These are phyloP conservation scores for Drosophila funebris DNA, from an alignment of 1,140 invertebrate species.

Conservation along the genomic window DNA sequence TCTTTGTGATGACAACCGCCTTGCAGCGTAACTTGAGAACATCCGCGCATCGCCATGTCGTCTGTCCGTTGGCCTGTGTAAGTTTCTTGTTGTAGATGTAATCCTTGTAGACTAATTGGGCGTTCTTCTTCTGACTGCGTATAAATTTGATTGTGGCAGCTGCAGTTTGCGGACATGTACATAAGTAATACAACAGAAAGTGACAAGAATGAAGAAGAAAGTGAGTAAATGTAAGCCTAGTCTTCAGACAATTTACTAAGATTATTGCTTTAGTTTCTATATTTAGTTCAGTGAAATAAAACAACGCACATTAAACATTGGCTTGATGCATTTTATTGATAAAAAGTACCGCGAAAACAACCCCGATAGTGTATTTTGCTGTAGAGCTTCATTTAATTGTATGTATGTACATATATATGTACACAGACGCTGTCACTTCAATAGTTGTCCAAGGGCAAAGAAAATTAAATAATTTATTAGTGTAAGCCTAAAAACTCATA, in stretches of 20 bases:
- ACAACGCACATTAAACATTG: slow-evolving; percentile 54
- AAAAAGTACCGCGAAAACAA: slow-evolving; percentile 24
- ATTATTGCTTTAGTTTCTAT: slow-evolving; percentile 44
- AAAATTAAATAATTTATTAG: background rate
- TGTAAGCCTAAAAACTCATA: background rate
- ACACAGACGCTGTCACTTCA: background rate
- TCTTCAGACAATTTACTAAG: slow-evolving; percentile 15
- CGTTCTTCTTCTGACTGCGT: slow-evolving; percentile 79
- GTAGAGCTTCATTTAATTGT: background rate
- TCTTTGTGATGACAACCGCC: slow-evolving; percentile 75
- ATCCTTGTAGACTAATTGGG: slow-evolving; percentile 69
- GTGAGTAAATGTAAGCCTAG: slow-evolving; percentile 23
- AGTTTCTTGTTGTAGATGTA: slow-evolving; percentile 81
- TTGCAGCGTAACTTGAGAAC: slow-evolving; percentile 72
- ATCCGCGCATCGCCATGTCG: slow-evolving; percentile 76
- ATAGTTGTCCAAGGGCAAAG: background rate
- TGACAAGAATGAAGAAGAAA: slow-evolving; percentile 30
- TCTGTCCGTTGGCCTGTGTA: slow-evolving; percentile 77
- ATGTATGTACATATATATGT: background rate
- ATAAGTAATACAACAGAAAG: slow-evolving; percentile 6
- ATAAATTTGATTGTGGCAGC: slow-evolving; percentile 62
- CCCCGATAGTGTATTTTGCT: background rate
- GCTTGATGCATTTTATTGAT: slow-evolving; percentile 58
- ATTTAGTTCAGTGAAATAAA: slow-evolving; percentile 57
- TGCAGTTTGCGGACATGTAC: slow-evolving; percentile 3